phyloP scores from a whole-genome alignment of 2,797 vertebrate genomes.

The Anomalospiza imberbis region DNA sequence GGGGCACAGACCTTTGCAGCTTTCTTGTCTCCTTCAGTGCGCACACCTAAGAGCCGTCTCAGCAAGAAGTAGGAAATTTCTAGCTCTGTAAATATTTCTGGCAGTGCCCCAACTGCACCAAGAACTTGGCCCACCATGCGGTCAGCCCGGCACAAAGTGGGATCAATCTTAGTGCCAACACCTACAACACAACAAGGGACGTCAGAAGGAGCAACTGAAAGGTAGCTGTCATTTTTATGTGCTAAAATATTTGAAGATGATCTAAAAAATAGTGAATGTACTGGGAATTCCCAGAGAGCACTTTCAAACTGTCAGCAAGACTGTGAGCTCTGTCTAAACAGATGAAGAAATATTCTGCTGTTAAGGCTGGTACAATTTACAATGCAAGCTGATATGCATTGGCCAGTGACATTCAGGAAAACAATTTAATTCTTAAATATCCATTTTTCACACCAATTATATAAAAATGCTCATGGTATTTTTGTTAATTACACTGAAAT shows the following conservation, averaged over 20 bases:
- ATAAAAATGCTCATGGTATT: neutral
- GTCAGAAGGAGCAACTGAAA: neutral
- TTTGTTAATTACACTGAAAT: neutral
- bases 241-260: neutral
- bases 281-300: neutral
- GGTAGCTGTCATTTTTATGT: neutral
- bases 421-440: neutral
- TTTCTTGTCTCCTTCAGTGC: constrained; percentile 98
- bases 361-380: neutral
- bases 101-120: constrained; percentile 93
- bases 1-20: constrained; percentile 87
- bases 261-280: neutral
- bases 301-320: neutral
- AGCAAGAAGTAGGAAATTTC: constrained; percentile 98
- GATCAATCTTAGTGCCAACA: constrained; percentile 98
- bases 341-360: neutral
- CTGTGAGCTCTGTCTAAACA: neutral
- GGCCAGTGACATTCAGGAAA: neutral
- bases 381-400: neutral
- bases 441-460: neutral
- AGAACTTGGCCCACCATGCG: constrained; percentile 99
- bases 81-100: constrained; percentile 97
- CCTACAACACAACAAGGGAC: constrained; percentile 73
- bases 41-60: constrained; percentile 90
- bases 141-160: constrained; percentile 94